Evolutionary conservation across 2,888 invertebrate genomes (phyloP), one percentile per base, ranked within the genome.

Genomic region (Hydraecia micacea): DNA sequence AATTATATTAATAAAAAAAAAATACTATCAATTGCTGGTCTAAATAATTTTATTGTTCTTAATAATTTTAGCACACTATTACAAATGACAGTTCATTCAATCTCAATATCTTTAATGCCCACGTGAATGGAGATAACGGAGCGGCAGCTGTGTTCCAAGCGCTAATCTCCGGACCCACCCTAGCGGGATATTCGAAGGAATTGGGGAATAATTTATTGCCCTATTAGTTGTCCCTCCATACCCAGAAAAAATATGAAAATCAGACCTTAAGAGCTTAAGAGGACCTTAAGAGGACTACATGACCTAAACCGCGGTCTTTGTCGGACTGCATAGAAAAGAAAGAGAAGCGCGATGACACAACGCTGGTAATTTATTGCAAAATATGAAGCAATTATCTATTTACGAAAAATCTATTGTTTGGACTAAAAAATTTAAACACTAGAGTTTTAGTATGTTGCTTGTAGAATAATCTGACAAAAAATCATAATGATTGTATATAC

Each of bases 161-260:
- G 75, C 79, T 87, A 89, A 89, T 90, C 89, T 89, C 81, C 86
- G 80, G 87, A 88, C 87, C 83, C 89, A 90, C 89, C 88, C 89
- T 90, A 84, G 84, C 81, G 89, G 87, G 87, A 88, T 87, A 90
- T 90, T 87, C 89, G 91, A 91, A 92, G 91, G 91, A 89, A 92
- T 91, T 89, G 90, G 89, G 87, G 89, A 92, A 92, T 93, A 93
- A 94, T 94, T 95, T 94, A 94, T 94, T 89, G 92, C 88, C 90
- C 94, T 94, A 94, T 95, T 94, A 95, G 91, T 89, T 90, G 88
- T 84, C 90, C 91, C 89, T 90, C 82, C 86, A 85, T 87, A 81
- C 80, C 85, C 87, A 88, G 91, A 91, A 91, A 93, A 94, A 93
- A 91, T 91, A 91, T 91, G 91, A 89, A 91, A 93, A 92, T 93